Percentiles rank a stretch among this genome's conserved stretches.
phyloP scores from a whole-genome alignment of 2,888 invertebrate species.

The Pilophorus perplexus region DNA sequence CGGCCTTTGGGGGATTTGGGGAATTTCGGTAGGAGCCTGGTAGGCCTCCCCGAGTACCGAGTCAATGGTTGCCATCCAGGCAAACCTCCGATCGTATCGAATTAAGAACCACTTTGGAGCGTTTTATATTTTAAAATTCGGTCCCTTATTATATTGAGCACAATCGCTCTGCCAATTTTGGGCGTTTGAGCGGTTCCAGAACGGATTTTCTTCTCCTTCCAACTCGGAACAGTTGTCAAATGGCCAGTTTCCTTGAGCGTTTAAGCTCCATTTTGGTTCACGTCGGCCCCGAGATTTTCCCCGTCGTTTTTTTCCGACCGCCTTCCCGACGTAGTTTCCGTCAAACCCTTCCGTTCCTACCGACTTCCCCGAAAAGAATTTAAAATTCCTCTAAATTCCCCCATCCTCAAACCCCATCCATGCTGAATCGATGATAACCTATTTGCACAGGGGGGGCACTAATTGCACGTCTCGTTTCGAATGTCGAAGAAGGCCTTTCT shows the following conservation, averaged over 20 bases:
- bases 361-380: no score
- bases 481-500: no score
- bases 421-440: constrained; percentile 39
- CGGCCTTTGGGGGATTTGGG: constrained; percentile 13
- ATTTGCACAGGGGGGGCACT: constrained; percentile 32
- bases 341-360: no score
- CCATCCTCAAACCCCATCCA: no score
- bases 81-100: constrained; percentile 22
- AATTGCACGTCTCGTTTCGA: constrained; percentile 36
- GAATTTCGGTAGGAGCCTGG: background rate
- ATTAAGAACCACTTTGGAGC: no score
- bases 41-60: constrained; percentile 23
- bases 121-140: no score
- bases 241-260: constrained; percentile 39
- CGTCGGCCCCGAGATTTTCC: background rate
- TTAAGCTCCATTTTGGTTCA: constrained; percentile 38
- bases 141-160: no score
- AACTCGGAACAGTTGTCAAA: constrained; percentile 21
- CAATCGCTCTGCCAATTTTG: no score
- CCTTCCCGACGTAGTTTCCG: no score
- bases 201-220: background rate
- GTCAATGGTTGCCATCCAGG: constrained; percentile 32
- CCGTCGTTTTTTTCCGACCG: background rate
- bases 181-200: no score
- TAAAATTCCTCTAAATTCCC: no score